Evolutionary conservation across 2,888 invertebrate genomes (phyloP).

Genomic region (Asteroscopus sphinx): DNA sequence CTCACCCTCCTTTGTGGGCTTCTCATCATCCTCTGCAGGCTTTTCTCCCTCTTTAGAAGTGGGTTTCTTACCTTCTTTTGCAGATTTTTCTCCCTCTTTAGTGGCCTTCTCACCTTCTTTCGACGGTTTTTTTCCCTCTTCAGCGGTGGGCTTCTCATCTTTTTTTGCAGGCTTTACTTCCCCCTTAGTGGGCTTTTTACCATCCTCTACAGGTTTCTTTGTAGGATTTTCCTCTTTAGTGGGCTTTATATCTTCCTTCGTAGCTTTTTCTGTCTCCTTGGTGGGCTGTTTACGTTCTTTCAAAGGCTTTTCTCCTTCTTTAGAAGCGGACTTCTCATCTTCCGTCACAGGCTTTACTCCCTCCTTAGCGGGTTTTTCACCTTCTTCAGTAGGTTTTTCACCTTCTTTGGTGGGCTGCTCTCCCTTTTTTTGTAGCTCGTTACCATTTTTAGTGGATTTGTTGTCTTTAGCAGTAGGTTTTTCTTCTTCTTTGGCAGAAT

Average conservation of each 20-base stretch:
- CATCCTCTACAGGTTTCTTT: neutral
- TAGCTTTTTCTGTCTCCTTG: neutral
- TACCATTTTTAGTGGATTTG: neutral
- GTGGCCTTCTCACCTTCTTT: slow-evolving; percentile 19
- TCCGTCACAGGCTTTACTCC: neutral
- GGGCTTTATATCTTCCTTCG: neutral
- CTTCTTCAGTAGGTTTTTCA: slow-evolving; percentile 19
- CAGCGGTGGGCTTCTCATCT: neutral
- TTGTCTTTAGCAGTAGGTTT: no score
- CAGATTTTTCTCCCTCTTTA: slow-evolving; percentile 1
- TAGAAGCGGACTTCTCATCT: neutral
- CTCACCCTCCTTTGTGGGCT: neutral
- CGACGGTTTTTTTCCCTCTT: slow-evolving; percentile 11
- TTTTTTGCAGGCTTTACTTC: slow-evolving; percentile 16
- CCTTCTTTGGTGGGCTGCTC: neutral
- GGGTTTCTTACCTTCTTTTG: slow-evolving; percentile 1
- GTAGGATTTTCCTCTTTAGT: neutral
- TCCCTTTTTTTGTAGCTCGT: neutral
- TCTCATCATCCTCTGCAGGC: neutral
- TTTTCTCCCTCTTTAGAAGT: neutral
- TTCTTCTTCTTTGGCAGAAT: neutral
- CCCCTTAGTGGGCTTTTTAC: neutral
- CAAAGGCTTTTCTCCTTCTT: neutral
- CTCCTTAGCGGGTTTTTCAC: slow-evolving; percentile 21
- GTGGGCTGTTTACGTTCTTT: slow-evolving; percentile 3